Conservation (phyloP, 64 coral and sea anemone species). For the Cladopsammia gracilis region DNA sequence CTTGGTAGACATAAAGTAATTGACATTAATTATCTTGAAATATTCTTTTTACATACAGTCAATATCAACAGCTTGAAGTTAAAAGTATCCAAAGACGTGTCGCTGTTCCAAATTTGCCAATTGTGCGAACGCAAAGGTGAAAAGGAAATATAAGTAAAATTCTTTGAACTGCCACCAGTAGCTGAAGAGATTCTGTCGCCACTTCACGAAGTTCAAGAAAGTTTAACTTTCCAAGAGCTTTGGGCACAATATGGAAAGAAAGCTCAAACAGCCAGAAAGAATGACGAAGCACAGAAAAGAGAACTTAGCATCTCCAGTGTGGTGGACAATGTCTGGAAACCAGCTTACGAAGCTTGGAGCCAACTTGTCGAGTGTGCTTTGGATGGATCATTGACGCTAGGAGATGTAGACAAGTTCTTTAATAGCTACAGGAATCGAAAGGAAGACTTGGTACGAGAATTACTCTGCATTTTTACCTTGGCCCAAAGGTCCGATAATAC, state of each 20-base stretch:
- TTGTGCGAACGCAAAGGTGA: background rate
- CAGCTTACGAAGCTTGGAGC: slow-evolving; percentile 38
- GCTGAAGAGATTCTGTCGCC: background rate
- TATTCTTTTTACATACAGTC: too few species aligned
- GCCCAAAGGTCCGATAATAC: background rate
- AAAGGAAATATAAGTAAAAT: background rate
- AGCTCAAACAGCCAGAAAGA: slow-evolving; percentile 11
- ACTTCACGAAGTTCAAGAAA: background rate
- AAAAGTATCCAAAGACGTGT: background rate
- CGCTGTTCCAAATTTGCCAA: background rate
- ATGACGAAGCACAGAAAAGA: background rate
- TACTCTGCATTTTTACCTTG: background rate
- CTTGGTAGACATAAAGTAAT: too few species aligned
- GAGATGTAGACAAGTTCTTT: slow-evolving; percentile 62
- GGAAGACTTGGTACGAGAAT: slow-evolving; percentile 24
- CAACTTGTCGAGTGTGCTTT: background rate
- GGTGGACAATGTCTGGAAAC: slow-evolving; percentile 32
- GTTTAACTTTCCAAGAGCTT: slow-evolving; percentile 46
- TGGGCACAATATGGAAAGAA: slow-evolving; percentile 54
- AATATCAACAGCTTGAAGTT: background rate
- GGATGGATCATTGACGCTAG: slow-evolving; percentile 44
- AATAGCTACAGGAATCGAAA: slow-evolving; percentile 1
- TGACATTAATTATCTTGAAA: too few species aligned
- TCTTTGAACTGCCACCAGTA: slow-evolving; percentile 5
- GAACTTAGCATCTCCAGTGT: slow-evolving; percentile 35